These are phyloP conservation scores for Balearica regulorum DNA, from an alignment of 2,797 vertebrate genomes.

Conservation along the genomic window DNA sequence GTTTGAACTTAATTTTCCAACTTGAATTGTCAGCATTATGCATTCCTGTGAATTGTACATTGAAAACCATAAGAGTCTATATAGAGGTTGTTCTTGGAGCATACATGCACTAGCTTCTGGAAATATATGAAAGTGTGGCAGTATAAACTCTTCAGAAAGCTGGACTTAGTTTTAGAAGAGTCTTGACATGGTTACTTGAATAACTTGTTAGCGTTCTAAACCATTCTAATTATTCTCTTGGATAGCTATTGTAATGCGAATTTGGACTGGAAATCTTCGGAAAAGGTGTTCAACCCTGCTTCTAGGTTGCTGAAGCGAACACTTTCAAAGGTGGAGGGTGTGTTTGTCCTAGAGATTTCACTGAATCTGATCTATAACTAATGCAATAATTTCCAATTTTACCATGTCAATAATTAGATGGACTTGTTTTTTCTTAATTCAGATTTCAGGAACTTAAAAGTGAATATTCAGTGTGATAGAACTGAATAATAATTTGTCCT, in stretches of 20 bases:
- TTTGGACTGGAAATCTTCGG: background rate
- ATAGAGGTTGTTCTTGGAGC: background rate
- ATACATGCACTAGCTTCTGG: accelerated
- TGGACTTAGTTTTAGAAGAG: background rate
- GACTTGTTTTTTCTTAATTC: background rate
- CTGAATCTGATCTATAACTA: background rate
- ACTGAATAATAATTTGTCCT: slow-evolving; percentile 38
- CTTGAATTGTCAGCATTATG: background rate
- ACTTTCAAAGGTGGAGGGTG: background rate
- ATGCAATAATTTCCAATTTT: background rate
- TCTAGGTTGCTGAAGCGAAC: background rate
- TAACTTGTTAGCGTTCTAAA: background rate
- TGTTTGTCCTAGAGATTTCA: background rate
- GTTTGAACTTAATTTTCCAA: background rate
- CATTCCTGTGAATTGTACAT: background rate
- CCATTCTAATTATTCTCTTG: background rate
- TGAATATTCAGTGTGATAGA: slow-evolving; percentile 12
- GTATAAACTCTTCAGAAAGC: background rate
- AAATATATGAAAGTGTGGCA: background rate
- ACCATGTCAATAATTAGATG: background rate
- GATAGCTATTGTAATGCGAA: background rate
- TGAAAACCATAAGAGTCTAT: background rate
- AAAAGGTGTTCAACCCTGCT: background rate
- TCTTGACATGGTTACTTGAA: background rate
- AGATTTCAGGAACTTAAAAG: slow-evolving; percentile 28